Percentiles rank a stretch among this genome's conserved stretches.
phyloP scores from a whole-genome alignment of 2,888 invertebrate species.

The Athalia rosae region DNA sequence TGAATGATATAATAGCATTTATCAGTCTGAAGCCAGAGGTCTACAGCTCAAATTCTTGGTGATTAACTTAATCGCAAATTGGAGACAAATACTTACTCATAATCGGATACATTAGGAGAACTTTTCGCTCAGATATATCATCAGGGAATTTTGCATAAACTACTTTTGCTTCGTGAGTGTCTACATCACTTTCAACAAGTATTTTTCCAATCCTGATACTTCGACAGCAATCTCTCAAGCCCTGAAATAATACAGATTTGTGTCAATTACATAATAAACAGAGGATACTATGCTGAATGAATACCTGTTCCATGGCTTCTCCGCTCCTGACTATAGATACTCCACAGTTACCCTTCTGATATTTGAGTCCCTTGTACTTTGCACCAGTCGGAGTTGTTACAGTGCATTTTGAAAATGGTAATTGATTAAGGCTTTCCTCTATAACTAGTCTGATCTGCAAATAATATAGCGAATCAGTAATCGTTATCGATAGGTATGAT shows the following conservation, averaged over 20 bases:
- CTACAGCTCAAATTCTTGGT: too few relatives aligned
- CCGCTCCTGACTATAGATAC: constrained; percentile 96
- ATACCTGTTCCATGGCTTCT: constrained; percentile 95
- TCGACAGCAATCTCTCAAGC: constrained; percentile 96
- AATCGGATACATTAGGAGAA: constrained; percentile 98
- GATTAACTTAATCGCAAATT: too few relatives aligned
- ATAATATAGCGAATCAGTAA: constrained; percentile 28
- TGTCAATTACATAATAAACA: not conserved
- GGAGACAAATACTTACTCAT: constrained; percentile 82
- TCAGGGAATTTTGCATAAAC: constrained; percentile 99
- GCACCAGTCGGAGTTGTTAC: constrained; percentile 96
- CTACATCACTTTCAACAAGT: constrained; percentile 95
- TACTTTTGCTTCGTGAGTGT: constrained; percentile 96
- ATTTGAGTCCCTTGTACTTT: constrained; percentile 93
- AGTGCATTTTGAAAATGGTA: constrained; percentile 93
- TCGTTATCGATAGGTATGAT: not conserved
- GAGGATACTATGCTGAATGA: not conserved
- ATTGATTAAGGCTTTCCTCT: constrained; percentile 97
- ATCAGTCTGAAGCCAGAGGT: too few relatives aligned
- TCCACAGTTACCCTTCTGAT: constrained; percentile 98
- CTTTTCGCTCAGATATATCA: constrained; percentile 90
- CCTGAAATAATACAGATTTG: constrained; percentile 72
- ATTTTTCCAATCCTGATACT: constrained; percentile 99
- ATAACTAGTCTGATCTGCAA: constrained; percentile 93
- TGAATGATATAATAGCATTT: not conserved